Evolutionary conservation across 2,888 invertebrate species (phyloP).

Genomic region (Aphodius sticticus): DNA sequence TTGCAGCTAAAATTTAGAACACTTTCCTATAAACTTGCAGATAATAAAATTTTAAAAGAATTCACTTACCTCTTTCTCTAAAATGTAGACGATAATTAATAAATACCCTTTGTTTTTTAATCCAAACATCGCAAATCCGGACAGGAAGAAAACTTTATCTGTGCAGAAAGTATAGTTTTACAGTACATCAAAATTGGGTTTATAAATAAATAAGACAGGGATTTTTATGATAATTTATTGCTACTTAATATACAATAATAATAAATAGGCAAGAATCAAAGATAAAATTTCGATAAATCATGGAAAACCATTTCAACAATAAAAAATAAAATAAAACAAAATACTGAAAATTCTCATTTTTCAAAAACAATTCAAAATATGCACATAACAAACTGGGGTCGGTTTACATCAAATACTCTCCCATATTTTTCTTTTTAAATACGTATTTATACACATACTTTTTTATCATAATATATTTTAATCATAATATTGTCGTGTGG

Average conservation of each 20-base stretch:
- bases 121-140: too few relatives aligned
- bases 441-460: neutral
- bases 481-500: neutral
- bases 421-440: neutral
- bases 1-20: too few relatives aligned
- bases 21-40: too few relatives aligned
- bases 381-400: neutral
- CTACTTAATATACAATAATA: neutral
- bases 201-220: neutral
- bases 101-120: too few relatives aligned
- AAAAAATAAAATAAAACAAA: neutral
- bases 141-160: too few relatives aligned
- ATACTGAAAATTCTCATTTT: neutral
- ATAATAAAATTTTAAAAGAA: too few relatives aligned
- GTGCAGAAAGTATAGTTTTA: too few relatives aligned
- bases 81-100: too few relatives aligned
- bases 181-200: too few relatives aligned
- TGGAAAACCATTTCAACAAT: neutral
- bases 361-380: neutral
- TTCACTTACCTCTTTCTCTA: too few relatives aligned
- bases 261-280: conserved; percentile 4
- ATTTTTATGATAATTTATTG: conserved; percentile 4
- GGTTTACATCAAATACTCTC: neutral
- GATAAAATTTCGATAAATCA: neutral
- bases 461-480: neutral